Evolutionary conservation across 2,888 invertebrate genomes (phyloP).

Genomic region (Anaspis maculata): DNA sequence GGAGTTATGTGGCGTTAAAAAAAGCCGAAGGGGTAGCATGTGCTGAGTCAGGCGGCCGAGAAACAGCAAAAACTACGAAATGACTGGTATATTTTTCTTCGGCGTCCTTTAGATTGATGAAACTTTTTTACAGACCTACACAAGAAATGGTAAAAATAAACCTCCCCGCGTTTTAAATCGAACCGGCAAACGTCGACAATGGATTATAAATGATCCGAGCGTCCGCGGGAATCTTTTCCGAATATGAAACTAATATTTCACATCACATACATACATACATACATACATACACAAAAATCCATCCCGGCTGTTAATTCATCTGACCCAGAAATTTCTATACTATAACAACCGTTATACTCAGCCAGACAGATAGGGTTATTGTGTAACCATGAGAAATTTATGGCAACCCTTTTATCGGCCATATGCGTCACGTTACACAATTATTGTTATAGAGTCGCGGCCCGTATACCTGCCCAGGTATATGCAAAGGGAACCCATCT

Average conservation of each 20-base stretch:
- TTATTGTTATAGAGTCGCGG: slow-evolving; percentile 4
- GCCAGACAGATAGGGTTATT: slow-evolving; percentile 12
- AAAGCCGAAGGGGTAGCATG: slow-evolving; percentile 36
- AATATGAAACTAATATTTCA: slow-evolving; percentile 10
- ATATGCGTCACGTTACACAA: slow-evolving; percentile 26
- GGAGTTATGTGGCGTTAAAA: slow-evolving; percentile 37
- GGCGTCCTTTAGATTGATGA: slow-evolving; percentile 34
- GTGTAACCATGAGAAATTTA: slow-evolving; percentile 27
- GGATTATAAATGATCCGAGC: slow-evolving; percentile 29
- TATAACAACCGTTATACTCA: not conserved
- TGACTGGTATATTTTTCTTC: slow-evolving; percentile 38
- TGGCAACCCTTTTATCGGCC: slow-evolving; percentile 30
- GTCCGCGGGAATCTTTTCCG: slow-evolving; percentile 8
- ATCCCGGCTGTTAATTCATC: too few relatives aligned
- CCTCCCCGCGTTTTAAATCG: slow-evolving; percentile 28
- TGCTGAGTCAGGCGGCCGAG: slow-evolving; percentile 39
- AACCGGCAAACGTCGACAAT: slow-evolving; percentile 32
- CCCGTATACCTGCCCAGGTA: slow-evolving; percentile 26
- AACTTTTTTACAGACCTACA: slow-evolving; percentile 32
- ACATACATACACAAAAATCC: too few relatives aligned
- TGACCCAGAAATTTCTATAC: too few relatives aligned
- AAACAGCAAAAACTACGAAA: slow-evolving; percentile 34
- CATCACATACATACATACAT: too few relatives aligned
- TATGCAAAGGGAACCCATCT: too few relatives aligned
- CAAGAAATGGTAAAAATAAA: slow-evolving; percentile 38